Percentiles rank a stretch among this genome's conserved stretches.
Evolutionary conservation across 37 sponge, comb jelly and placozoan genomes (phyloP).

Genomic region (Beroe forskalii): DNA sequence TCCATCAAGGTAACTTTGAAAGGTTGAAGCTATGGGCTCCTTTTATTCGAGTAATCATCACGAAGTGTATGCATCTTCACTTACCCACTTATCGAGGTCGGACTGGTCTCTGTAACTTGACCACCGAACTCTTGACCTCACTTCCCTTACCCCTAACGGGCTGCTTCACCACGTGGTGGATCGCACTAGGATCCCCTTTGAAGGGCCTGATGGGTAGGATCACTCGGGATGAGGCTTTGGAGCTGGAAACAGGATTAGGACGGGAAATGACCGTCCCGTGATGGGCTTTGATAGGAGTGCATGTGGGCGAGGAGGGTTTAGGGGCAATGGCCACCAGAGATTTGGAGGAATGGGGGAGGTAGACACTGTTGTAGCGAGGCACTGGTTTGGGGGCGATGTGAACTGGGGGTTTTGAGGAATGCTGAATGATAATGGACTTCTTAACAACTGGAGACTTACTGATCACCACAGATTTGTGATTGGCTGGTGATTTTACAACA

Average conservation of each 20-base stretch:
- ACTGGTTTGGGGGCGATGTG: neutral
- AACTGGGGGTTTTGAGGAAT: constrained; percentile 37
- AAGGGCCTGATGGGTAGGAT: neutral
- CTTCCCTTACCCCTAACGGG: neutral
- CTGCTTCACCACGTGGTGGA: neutral
- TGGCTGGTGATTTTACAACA: neutral
- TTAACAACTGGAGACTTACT: constrained; percentile 28
- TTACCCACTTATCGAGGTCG: constrained; percentile 14
- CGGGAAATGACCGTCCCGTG: neutral
- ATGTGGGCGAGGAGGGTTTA: neutral
- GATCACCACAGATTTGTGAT: neutral
- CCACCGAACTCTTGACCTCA: neutral
- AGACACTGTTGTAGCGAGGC: neutral
- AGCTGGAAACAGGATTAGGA: neutral
- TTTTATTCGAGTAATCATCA: no score
- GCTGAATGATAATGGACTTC: constrained; percentile 62
- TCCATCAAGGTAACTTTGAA: no score
- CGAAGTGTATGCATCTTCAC: no score
- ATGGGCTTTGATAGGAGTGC: neutral
- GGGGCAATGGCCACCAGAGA: neutral
- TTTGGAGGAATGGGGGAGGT: neutral
- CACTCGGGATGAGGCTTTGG: neutral
- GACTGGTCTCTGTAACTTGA: neutral
- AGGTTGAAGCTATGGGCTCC: no score
- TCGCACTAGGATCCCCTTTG: neutral